Base-by-base conservation (phyloP, 1,140 invertebrate genomes). In the Aphaenogaster ashmeadi region DNA sequence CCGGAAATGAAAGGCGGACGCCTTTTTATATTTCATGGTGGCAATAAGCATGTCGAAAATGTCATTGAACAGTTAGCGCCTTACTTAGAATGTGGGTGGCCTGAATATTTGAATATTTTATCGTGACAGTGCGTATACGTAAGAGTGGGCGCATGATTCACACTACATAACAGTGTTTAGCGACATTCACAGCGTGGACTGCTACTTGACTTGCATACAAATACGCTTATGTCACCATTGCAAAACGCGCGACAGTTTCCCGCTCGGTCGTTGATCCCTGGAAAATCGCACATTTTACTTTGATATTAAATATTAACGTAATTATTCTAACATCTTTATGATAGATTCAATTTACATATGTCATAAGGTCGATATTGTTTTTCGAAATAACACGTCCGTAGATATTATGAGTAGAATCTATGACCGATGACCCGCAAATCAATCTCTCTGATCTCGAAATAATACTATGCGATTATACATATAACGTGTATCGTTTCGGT, bases 141-240 rank as follows among this genome's bases (percentile, higher is more conserved):
- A 83, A 69, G 50, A 38, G 6, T 13, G 15, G 3, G 47, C 38
- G 66, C 21, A 27, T 83, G 80, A 83, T 83, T 83, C 80, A 83
- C 69, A 41, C 38, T 54, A 18, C 50, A 66, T 75, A 75, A 75
- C 56, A 84, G 69, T 50, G 80, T 84, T 83, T 62, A 75, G 69
- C 36, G 41, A 50, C 69, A 74, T 58, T 62, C 33, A 80, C 62
- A 27, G 60, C 54, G 18, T 50, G 27, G 13, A 84, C 27, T 75
- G 56, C 44, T 47, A 79, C 87, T 41, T 18, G 74, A 21, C 41
- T 86, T 36, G 74, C 87, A 50, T 88, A 66, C 79, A 85, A 86
- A 86, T 56, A 52, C 58, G 81, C 87, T 89, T 89, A 80, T 79
- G 80, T 89, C 87, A 89, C 54, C 66, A 18, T 89, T 56, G n/a